phyloP scores from a whole-genome alignment of 2,797 vertebrate species.

The Cryptoprocta ferox region DNA sequence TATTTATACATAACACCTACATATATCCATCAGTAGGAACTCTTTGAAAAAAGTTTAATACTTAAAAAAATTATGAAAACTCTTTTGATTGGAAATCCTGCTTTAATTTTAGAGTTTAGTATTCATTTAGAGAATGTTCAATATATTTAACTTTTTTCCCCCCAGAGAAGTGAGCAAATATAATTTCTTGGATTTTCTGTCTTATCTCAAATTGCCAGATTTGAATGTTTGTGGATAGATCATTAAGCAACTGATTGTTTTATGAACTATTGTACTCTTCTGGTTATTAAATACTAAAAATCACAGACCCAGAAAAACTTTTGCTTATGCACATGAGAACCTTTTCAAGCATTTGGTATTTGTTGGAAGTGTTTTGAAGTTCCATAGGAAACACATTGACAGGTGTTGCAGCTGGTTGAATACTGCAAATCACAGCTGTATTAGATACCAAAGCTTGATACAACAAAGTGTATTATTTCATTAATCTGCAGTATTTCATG shows the following conservation, averaged over 20 bases:
- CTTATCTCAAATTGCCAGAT: conserved; percentile 13
- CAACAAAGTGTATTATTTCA: conserved; percentile 30
- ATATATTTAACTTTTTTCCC: neutral
- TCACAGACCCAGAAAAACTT: conserved; percentile 18
- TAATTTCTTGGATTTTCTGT: neutral
- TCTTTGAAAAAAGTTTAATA: neutral
- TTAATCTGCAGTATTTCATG: conserved; percentile 58
- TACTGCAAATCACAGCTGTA: conserved; percentile 28
- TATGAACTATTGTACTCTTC: conserved; percentile 46
- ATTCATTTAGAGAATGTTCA: conserved; percentile 38
- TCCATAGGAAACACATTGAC: conserved; percentile 32
- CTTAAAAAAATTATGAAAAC: conserved; percentile 36
- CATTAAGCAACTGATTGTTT: conserved; percentile 48
- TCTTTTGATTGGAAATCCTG: conserved; percentile 4
- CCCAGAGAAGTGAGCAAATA: neutral
- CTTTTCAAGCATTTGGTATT: conserved; percentile 57
- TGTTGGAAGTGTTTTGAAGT: conserved; percentile 69
- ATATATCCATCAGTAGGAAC: neutral
- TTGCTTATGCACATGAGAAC: neutral
- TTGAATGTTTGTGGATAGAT: conserved; percentile 43
- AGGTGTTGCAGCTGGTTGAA: conserved; percentile 7
- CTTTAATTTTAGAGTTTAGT: conserved; percentile 29
- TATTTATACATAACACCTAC: neutral
- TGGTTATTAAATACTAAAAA: conserved; percentile 54
- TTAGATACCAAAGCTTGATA: conserved; percentile 22